Conservation (phyloP, 2,888 invertebrate genomes). For the Epistrophe grossulariae region DNA sequence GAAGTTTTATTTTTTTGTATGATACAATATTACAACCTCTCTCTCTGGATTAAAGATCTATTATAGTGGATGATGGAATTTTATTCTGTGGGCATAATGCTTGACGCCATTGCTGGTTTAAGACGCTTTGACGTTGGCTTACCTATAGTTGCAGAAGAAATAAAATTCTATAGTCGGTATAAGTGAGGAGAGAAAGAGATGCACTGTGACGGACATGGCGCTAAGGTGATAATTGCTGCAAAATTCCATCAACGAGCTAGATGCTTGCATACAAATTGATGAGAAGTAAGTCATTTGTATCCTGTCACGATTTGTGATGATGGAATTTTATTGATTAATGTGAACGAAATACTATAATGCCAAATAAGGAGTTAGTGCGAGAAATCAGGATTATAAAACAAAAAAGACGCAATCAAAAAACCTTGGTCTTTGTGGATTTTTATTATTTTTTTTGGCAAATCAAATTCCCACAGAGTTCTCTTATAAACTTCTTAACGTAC, state of each 20-base stretch:
- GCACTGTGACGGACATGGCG: constrained; percentile 67
- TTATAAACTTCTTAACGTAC: too few species aligned
- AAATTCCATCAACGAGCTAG: constrained; percentile 56
- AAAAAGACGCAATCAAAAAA: not conserved
- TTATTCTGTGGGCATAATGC: constrained; percentile 39
- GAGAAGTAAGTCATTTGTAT: constrained; percentile 71
- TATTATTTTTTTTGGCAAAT: too few species aligned
- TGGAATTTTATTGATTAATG: constrained; percentile 52
- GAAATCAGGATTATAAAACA: constrained; percentile 24
- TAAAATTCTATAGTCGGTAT: too few species aligned
- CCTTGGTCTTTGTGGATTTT: too few species aligned
- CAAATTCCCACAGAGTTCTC: too few species aligned
- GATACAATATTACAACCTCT: not conserved
- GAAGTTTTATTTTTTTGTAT: constrained; percentile 56
- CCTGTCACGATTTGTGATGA: constrained; percentile 58
- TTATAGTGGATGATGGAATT: constrained; percentile 22
- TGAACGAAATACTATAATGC: not conserved
- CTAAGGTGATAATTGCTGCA: constrained; percentile 73
- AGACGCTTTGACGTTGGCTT: not conserved
- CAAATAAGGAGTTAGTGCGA: constrained; percentile 10
- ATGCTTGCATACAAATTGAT: constrained; percentile 69
- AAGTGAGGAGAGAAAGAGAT: not conserved
- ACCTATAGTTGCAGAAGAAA: not conserved
- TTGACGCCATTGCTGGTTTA: constrained; percentile 21
- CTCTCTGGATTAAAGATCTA: constrained; percentile 20